Percentiles rank a stretch among this genome's conserved stretches.
Conservation (phyloP, 2,113 vertebrate species). For the Aspidoscelis tigris region DNA sequence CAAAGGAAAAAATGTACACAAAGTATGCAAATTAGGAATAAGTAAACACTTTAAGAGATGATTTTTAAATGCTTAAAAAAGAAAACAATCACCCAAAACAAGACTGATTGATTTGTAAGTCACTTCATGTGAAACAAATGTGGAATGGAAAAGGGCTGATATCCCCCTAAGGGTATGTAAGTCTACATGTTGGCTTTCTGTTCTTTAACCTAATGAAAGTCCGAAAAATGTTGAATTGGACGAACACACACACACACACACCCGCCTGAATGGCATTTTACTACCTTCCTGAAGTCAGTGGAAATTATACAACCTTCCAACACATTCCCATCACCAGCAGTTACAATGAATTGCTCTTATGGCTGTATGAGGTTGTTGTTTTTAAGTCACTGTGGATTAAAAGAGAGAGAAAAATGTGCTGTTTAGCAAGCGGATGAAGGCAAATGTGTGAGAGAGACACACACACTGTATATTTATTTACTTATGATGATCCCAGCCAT, state of each 20-base stretch:
- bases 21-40: background rate
- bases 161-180: background rate
- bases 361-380: conserved; percentile 54
- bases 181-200: background rate
- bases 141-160: background rate
- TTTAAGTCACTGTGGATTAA: conserved; percentile 69
- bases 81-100: background rate
- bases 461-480: conserved; percentile 69
- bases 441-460: conserved; percentile 58
- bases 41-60: background rate
- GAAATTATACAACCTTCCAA: conserved; percentile 56
- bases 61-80: background rate
- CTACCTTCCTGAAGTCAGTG: conserved; percentile 58
- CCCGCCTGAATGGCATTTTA: conserved; percentile 43
- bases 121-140: background rate
- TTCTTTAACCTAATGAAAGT: background rate
- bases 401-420: conserved; percentile 65
- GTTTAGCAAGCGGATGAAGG: conserved; percentile 61
- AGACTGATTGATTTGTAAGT: background rate
- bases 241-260: conserved; percentile 2
- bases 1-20: background rate
- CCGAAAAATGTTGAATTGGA: background rate
- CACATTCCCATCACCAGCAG: conserved; percentile 58
- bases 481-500: conserved; percentile 65
- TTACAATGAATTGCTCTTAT: conserved; percentile 67